A percentile compares a stretch with the other conserved stretches of the same genome.
Conservation (phyloP, 2,113 vertebrate species). For the Scomber scombrus region DNA sequence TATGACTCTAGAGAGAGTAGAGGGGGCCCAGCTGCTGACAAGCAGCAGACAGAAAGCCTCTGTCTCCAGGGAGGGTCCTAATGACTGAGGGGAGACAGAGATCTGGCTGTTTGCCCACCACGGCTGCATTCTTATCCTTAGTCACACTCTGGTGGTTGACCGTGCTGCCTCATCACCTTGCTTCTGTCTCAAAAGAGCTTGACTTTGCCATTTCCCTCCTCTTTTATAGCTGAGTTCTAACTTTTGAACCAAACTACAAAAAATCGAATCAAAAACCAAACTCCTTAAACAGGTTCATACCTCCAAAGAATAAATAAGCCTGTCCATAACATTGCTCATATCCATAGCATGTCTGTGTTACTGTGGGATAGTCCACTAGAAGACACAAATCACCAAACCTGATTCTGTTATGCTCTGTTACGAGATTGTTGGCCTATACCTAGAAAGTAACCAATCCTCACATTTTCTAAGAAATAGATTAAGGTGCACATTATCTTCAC, state of each 20-base stretch:
- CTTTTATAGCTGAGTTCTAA: neutral
- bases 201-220: neutral
- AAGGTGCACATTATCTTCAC: slow-evolving; percentile 8
- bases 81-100: slow-evolving; percentile 61
- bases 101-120: slow-evolving; percentile 43
- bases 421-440: too few species aligned
- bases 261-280: too few species aligned
- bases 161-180: slow-evolving; percentile 26
- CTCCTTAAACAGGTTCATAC: neutral
- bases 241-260: neutral
- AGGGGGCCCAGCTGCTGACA: slow-evolving; percentile 74
- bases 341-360: too few species aligned
- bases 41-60: slow-evolving; percentile 53
- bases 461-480: neutral
- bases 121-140: slow-evolving; percentile 8
- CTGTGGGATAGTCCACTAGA: neutral
- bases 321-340: too few species aligned
- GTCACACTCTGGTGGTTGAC: slow-evolving; percentile 19
- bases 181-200: slow-evolving; percentile 11
- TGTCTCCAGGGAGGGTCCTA: slow-evolving; percentile 69
- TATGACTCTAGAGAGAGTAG: slow-evolving; percentile 18
- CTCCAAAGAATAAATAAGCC: too few species aligned
- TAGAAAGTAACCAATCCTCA: neutral
- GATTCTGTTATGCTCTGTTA: neutral
- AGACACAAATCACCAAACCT: neutral